Evolutionary conservation across 2,888 invertebrate species (phyloP).

Genomic region (Drosophila anomalata): DNA sequence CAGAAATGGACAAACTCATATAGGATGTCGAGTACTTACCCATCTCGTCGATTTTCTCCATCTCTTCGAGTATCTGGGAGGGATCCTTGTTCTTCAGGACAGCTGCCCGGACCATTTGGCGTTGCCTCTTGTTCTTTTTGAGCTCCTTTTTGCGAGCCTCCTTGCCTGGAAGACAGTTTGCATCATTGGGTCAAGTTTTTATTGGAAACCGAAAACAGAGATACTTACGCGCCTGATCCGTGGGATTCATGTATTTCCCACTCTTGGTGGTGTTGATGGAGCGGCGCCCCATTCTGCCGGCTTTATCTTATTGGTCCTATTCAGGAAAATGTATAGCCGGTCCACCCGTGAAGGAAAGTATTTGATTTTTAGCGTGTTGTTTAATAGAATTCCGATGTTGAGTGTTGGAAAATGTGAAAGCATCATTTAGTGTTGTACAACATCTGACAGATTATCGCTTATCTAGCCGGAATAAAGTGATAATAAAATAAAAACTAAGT

Average conservation of each 20-base stretch:
- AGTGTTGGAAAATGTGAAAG: background rate
- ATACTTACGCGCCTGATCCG: slow-evolving; percentile 98
- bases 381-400: background rate
- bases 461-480: background rate
- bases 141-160: slow-evolving; percentile 98
- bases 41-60: slow-evolving; percentile 99
- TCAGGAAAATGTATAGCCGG: background rate
- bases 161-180: slow-evolving; percentile 89
- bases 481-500: no score
- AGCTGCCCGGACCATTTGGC: slow-evolving; percentile 97
- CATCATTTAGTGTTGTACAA: background rate
- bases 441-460: background rate
- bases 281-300: slow-evolving; percentile 92
- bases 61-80: slow-evolving; percentile 95
- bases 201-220: background rate
- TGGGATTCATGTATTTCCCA: slow-evolving; percentile 99
- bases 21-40: slow-evolving; percentile 87
- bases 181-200: background rate
- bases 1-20: background rate
- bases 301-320: background rate
- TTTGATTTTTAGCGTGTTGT: slow-evolving; percentile 7
- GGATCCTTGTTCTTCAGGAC: slow-evolving; percentile 99
- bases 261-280: slow-evolving; percentile 99
- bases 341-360: background rate
- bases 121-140: slow-evolving; percentile 98